Evolutionary conservation across 2,888 invertebrate genomes (phyloP).

Genomic region (Eristalis tenax): DNA sequence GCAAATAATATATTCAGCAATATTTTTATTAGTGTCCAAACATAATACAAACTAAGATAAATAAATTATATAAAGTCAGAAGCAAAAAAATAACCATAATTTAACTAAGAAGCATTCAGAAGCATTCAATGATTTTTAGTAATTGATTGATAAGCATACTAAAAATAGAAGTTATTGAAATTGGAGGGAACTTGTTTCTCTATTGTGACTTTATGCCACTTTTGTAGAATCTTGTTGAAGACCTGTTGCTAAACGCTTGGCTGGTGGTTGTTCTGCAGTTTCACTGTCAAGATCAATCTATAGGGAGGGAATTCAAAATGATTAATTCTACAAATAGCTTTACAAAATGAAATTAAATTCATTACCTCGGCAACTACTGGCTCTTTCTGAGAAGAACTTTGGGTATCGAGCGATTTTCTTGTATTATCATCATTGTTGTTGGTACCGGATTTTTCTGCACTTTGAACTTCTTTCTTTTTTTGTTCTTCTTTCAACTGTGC

Average conservation of each 20-base stretch:
- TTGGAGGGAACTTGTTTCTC: slow-evolving; percentile 60
- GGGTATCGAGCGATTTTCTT: slow-evolving; percentile 62
- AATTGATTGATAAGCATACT: background rate
- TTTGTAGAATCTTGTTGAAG: slow-evolving; percentile 44
- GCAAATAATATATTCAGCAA: slow-evolving; percentile 44
- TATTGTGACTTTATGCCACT: slow-evolving; percentile 28
- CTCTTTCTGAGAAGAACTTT: slow-evolving; percentile 72
- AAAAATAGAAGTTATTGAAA: slow-evolving; percentile 34
- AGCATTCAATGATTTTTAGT: background rate
- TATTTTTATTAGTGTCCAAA: slow-evolving; percentile 11
- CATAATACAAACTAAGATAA: slow-evolving; percentile 53
- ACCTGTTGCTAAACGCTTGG: slow-evolving; percentile 71
- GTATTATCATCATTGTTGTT: slow-evolving; percentile 54
- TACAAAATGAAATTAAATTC: background rate
- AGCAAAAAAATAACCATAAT: slow-evolving; percentile 3
- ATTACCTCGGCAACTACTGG: slow-evolving; percentile 76
- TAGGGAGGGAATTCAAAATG: background rate
- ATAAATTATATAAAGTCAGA: slow-evolving; percentile 51
- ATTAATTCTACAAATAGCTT: background rate
- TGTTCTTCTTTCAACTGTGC: slow-evolving; percentile 75
- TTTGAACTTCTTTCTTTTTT: slow-evolving; percentile 61
- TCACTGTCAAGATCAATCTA: slow-evolving; percentile 77
- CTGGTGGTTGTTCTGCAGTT: slow-evolving; percentile 72
- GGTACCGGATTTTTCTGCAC: slow-evolving; percentile 30
- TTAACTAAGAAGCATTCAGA: slow-evolving; percentile 31